phyloP scores from a whole-genome alignment of 2,797 vertebrate genomes.

The Clarias laeviceps region DNA sequence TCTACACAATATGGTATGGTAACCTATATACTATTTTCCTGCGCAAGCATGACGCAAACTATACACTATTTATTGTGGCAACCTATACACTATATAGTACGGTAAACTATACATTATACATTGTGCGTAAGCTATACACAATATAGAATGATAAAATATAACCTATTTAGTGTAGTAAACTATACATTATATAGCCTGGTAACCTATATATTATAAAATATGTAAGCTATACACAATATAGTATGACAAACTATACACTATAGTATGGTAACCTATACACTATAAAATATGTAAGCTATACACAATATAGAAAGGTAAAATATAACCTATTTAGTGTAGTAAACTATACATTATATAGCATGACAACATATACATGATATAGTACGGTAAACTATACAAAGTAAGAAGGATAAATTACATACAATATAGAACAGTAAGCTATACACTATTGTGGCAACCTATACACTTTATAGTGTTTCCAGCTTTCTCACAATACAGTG shows the following conservation, averaged over 20 bases:
- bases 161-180: neutral
- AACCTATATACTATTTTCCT: neutral
- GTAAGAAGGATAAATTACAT: neutral
- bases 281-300: neutral
- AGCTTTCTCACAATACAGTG: too few species aligned
- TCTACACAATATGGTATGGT: neutral
- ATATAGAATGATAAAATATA: too few species aligned
- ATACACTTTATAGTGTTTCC: neutral
- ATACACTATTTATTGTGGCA: neutral
- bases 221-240: neutral
- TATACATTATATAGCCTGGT: neutral
- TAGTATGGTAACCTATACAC: neutral
- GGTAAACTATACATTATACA: neutral
- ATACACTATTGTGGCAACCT: neutral
- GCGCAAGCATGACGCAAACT: neutral
- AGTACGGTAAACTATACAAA: neutral
- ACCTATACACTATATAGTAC: neutral
- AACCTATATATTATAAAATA: neutral
- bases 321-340: neutral
- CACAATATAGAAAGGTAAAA: neutral
- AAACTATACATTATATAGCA: neutral
- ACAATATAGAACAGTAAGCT: neutral
- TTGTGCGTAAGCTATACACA: too few species aligned
- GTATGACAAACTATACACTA: neutral
- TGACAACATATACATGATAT: too few species aligned